Base-by-base conservation (phyloP, 2,113 vertebrate genomes). In the Geococcyx californianus region DNA sequence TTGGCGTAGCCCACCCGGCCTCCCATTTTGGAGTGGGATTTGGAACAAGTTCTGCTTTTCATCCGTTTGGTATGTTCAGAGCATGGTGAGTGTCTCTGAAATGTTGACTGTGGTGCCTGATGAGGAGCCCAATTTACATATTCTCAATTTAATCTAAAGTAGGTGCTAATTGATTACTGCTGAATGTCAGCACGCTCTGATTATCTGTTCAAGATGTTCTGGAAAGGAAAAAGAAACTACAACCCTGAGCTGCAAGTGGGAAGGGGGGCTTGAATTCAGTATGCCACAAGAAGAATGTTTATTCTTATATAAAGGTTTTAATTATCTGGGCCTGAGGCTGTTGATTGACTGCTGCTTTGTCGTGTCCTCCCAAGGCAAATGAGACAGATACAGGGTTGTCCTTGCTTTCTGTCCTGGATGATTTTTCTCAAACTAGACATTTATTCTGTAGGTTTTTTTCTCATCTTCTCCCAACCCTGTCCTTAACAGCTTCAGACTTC, bases 141-240 rank as follows among this genome's bases (percentile, higher is more conserved):
- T 98, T 98, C 98, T 98, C 98, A 98, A 98, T 98, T 98, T 98
- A 98, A 98, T 98, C 97, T 98, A 98, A 98, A 98, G 97, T 98
- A 98, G 98, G 97, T 97, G 97, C 98, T 98, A 98, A 98, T 98
- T 98, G 98, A 98, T 98, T 98, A 97, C 98, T 97, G 97, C 97
- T 98, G 98, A 98, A 98, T 98, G 98, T 97, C 97, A 97, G 97
- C 98, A 98, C 69, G 97, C 97, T 98, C 98, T 98, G 98, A 98
- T 98, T 98, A 98, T 98, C 98, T 97, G 96, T 97, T 98, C 97
- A 97, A 97, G 97, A 98, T 98, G 97, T 97, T 98, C 92, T 94
- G 94, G 87, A 87, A 93, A 96, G 85, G 67, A 73, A 95, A 87
- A 93, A 59, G 91, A 59, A 21, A 1, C 6, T 60, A 31, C 80